Conservation (phyloP, 2,888 invertebrate species). For the Sinopyrophorus schimmeli region DNA sequence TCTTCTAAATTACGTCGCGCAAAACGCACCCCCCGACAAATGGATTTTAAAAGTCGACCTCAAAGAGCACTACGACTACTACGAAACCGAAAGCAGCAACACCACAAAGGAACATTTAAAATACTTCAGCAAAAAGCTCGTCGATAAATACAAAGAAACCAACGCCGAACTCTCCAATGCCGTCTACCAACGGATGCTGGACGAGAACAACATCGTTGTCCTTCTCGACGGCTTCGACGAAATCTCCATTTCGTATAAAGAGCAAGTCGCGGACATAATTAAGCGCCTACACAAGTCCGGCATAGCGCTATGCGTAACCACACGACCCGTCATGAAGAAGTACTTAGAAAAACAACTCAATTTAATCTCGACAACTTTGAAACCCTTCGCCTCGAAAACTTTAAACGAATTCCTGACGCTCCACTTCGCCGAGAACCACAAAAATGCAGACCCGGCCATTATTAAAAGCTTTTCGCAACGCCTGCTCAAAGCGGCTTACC, state of each 20-base stretch:
- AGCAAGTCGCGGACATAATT: conserved; percentile 1
- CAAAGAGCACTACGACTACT: conserved; percentile 1
- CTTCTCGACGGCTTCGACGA: conserved; percentile 17
- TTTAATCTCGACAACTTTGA: background rate
- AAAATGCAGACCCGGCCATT: too few species aligned
- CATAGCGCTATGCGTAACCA: conserved; percentile 11
- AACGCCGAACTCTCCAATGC: background rate
- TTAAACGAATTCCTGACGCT: too few species aligned
- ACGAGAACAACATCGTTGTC: conserved; percentile 1
- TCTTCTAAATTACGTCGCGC: conserved; percentile 6
- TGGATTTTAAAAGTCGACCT: conserved; percentile 16
- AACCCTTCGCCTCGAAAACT: background rate
- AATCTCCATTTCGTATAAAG: conserved; percentile 1
- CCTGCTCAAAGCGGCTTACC: too few species aligned
- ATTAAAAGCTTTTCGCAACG: too few species aligned
- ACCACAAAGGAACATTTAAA: background rate
- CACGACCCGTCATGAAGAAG: conserved; percentile 4
- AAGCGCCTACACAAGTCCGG: background rate
- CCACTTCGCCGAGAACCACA: too few species aligned
- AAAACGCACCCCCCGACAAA: background rate
- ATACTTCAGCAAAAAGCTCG: background rate
- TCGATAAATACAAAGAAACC: background rate
- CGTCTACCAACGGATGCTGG: conserved; percentile 1
- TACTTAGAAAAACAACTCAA: background rate
- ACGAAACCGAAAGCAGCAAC: background rate